Base-by-base conservation (phyloP, 1,140 invertebrate genomes). In the Apis dorsata region DNA sequence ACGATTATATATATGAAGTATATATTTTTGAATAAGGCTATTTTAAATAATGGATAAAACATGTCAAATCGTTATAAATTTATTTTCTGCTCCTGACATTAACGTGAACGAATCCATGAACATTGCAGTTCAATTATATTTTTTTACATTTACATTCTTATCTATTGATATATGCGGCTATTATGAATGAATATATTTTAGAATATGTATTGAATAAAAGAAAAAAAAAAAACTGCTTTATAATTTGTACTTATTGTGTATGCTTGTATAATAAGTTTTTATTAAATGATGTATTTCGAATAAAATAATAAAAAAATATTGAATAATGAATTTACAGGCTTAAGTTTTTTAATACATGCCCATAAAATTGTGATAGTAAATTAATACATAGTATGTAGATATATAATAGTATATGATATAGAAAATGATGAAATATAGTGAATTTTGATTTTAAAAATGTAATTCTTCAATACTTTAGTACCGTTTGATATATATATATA, bases 371-470 rank as follows among this genome's bases (percentile, higher is more conserved):
- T 80, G 17, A 85, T 15, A 83, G 53, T 76, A 34, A 82, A 86
- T 71, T 70, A n/a, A 34, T 83, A 71, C n/a, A 21, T 68, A 84
- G 70, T 7, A 44, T 4, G 2, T 44, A 44, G 34, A 44, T 44
- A 7, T 34, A 34, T 34, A 34, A 34, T 44, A 44, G 34, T 44
- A 44, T 44, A 44, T 44, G 4, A 44, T 44, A 44, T 44, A 44
- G 34, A 44, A 7, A 44, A 44, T 44, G 34, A 44, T 44, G 4
- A 44, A 44, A 44, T 44, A 7, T 44, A 44, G 5, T 44, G 21
- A 87, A 79, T 70, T 83, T 86, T 73, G 66, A 86, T 83, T 82
- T 24, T 77, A 59, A 68, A 81, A 81, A 83, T 69, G 59, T 62
- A 44, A 69, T 78, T 63, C 63, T 79, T 78, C 15, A 70, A 79